phyloP scores from a whole-genome alignment of 1,140 invertebrate species.

The Philotrypesis tridentata region DNA sequence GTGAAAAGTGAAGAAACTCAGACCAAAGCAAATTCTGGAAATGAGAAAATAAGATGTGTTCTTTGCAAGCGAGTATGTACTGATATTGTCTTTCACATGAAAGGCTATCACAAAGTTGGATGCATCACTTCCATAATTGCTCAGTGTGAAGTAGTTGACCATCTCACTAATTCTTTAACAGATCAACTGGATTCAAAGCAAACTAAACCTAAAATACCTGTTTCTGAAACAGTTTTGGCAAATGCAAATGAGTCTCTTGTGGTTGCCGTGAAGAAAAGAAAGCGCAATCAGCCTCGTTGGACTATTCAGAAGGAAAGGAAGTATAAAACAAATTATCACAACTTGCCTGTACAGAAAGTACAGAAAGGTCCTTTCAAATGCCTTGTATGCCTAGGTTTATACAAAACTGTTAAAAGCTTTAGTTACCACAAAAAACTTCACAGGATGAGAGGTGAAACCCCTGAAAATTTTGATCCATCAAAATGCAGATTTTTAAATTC shows the following conservation, averaged over 20 bases:
- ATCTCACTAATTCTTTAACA: not conserved
- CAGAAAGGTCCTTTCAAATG: slow-evolving; percentile 45
- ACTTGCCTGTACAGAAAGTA: not conserved
- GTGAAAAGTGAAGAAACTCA: slow-evolving; percentile 21
- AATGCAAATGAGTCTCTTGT: slow-evolving; percentile 32
- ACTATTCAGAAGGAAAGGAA: slow-evolving; percentile 40
- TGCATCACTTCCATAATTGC: slow-evolving; percentile 48
- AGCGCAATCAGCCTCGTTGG: slow-evolving; percentile 43
- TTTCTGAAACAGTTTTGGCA: not conserved
- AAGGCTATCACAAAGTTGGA: slow-evolving; percentile 67
- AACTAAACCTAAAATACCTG: not conserved
- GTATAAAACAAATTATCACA: not conserved
- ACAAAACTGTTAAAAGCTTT: slow-evolving; percentile 41
- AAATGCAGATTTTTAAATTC: slow-evolving; percentile 54
- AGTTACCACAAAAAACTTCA: slow-evolving; percentile 52
- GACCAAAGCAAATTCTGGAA: not conserved
- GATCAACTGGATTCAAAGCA: not conserved
- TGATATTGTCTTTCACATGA: slow-evolving; percentile 63
- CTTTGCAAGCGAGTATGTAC: slow-evolving; percentile 62
- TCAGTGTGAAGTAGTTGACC: slow-evolving; percentile 41
- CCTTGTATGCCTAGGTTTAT: slow-evolving; percentile 55
- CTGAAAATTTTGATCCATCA: slow-evolving; percentile 56
- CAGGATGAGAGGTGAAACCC: slow-evolving; percentile 55
- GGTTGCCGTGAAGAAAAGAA: slow-evolving; percentile 41
- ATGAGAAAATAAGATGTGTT: slow-evolving; percentile 55